Evolutionary conservation across 2,113 vertebrate species (phyloP), one percentile per base, ranked within the genome.

Genomic region (Synchiropus splendidus): DNA sequence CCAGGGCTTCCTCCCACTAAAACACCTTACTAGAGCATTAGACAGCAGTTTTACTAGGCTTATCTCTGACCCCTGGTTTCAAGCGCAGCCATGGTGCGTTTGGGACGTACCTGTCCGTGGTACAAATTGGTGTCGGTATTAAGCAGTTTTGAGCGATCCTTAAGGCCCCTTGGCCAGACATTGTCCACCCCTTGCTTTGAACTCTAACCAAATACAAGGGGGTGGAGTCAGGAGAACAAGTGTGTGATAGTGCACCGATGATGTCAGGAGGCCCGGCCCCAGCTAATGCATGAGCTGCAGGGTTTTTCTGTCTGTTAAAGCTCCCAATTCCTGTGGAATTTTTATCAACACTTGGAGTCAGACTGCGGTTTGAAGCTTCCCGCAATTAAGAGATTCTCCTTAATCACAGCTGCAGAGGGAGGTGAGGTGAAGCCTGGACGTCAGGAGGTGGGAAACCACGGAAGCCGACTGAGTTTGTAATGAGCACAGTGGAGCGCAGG

Each of bases 401-500:
- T 70, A 67, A 81, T 78, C 70, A 77, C 78, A 71, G 36, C 40
- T 51, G 40, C 70, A 77, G 72, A 79, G 65, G 77, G 59, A 70
- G 54, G 27, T 39, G 51, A 70, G 75, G 68, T 70, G 64, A 70
- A 36, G 54, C 51, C 11, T 36, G 57, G 64, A 53, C 21, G 18
- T 54, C 41, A n/a, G 14, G 31, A 36, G 13, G 48, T 37, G 15
- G 45, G 16, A 45, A 18, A 31, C 53, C 11, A 61, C 21, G 56
- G 51, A 65, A 46, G 46, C 64, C 71, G 32, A 48, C 58, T 50
- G 63, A 67, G 61, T 80, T 82, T 75, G 77, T 85, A 81, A 85
- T 82, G 83, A 80, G 72, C 62, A 72, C 48, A 41, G 48, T 67
- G 65, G 52, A 67, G 38, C 40, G 58, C 59, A 69, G 70, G 52